Percentiles rank a stretch among this genome's conserved stretches.
These are phyloP conservation scores for Dinothrombium tinctorium DNA, from an alignment of 1,140 invertebrate species.

Conservation along the genomic window DNA sequence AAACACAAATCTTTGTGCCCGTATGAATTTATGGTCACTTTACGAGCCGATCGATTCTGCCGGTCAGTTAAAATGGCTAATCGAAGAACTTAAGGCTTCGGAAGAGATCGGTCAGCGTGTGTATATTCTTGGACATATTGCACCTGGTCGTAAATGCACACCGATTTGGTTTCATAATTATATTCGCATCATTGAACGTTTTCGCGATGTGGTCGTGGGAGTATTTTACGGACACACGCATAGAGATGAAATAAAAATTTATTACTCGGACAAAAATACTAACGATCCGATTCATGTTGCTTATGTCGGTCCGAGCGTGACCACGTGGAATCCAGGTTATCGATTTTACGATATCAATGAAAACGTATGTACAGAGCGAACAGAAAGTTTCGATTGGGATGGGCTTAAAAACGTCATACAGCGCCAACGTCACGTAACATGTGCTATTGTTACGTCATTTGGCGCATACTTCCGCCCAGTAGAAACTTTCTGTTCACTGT, in stretches of 20 bases:
- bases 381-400: too few relatives aligned
- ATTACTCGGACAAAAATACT: too few relatives aligned
- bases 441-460: too few relatives aligned
- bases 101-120: constrained; percentile 4
- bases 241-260: too few relatives aligned
- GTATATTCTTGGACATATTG: constrained; percentile 10
- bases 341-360: too few relatives aligned
- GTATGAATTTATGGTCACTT: constrained; percentile 6
- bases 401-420: too few relatives aligned
- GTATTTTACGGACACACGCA: constrained; percentile 9
- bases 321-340: too few relatives aligned
- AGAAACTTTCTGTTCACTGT: too few relatives aligned
- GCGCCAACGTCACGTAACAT: too few relatives aligned
- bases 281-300: too few relatives aligned
- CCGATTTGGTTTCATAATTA: constrained; percentile 10
- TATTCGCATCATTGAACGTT: constrained; percentile 9
- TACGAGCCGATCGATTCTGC: constrained; percentile 9
- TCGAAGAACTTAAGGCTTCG: constrained; percentile 6
- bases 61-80: constrained; percentile 10
- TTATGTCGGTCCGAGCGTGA: constrained; percentile 45
- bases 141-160: constrained; percentile 1
- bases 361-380: too few relatives aligned
- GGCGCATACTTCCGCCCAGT: too few relatives aligned
- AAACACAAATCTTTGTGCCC: constrained; percentile 2
- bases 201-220: constrained; percentile 1